phyloP scores from a whole-genome alignment of 2,888 invertebrate species.

The Lycia hirtaria region DNA sequence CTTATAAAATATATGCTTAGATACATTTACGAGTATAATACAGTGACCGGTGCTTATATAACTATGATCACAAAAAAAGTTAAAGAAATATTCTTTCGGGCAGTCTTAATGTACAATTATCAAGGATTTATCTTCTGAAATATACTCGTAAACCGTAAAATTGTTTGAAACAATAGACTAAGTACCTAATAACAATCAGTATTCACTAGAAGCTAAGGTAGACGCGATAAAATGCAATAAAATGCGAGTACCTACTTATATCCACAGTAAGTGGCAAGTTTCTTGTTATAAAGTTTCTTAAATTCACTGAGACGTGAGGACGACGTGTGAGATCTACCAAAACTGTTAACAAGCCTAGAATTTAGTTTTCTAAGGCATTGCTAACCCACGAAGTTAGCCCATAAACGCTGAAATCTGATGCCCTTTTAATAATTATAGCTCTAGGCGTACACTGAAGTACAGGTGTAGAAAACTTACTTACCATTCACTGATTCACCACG shows the following conservation, averaged over 20 bases:
- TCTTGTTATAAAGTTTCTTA: conserved; percentile 10
- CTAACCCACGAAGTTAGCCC: conserved; percentile 9
- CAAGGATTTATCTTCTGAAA: background rate
- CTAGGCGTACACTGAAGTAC: no score
- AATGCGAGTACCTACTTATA: background rate
- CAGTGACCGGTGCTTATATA: no score
- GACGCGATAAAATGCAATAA: background rate
- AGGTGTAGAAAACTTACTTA: no score
- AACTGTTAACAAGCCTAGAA: conserved; percentile 30
- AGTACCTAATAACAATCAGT: conserved; percentile 1
- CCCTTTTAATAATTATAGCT: conserved; percentile 2
- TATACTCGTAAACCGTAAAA: no score
- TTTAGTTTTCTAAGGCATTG: conserved; percentile 21
- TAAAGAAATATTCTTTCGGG: no score
- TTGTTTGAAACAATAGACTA: background rate
- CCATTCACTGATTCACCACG: no score
- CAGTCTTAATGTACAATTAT: background rate
- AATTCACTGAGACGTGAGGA: conserved; percentile 18
- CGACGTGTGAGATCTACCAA: conserved; percentile 3
- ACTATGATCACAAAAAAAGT: no score
- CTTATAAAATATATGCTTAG: no score
- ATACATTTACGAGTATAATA: no score
- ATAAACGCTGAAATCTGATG: conserved; percentile 17
- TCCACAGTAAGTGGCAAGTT: conserved; percentile 14
- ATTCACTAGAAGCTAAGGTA: background rate